These are phyloP conservation scores for Cryptotermes secundus DNA, from an alignment of 1,140 invertebrate genomes.

Conservation along the genomic window DNA sequence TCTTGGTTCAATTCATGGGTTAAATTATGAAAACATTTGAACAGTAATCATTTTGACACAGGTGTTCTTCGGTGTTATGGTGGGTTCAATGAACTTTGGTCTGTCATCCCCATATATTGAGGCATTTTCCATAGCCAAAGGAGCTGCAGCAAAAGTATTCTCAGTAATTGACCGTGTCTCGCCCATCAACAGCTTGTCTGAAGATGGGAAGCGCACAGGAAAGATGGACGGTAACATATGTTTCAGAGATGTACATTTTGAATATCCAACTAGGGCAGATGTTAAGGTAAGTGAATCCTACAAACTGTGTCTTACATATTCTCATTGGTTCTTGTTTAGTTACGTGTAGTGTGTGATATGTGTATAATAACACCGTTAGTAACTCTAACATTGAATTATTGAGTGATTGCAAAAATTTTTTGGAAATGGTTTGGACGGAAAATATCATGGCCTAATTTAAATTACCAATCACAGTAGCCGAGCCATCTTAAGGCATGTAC, in stretches of 20 bases:
- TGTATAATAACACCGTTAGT: no score
- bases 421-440: no score
- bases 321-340: no score
- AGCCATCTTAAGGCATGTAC: no score
- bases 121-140: conserved; percentile 47
- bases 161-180: conserved; percentile 57
- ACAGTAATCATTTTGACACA: conserved; percentile 33
- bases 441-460: no score
- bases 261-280: conserved; percentile 57
- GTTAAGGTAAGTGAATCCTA: conserved; percentile 43
- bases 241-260: conserved; percentile 52
- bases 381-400: no score
- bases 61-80: conserved; percentile 57
- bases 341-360: no score
- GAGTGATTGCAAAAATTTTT: no score
- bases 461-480: no score
- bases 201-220: conserved; percentile 48
- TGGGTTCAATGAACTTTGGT: conserved; percentile 62
- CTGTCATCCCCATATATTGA: conserved; percentile 56
- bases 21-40: not conserved
- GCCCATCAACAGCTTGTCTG: conserved; percentile 54
- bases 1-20: not conserved
- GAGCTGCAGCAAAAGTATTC: conserved; percentile 59
- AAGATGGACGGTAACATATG: conserved; percentile 50
- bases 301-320: no score